Evolutionary conservation across 2,888 invertebrate genomes (phyloP).

Genomic region (Chrysotoxum bicinctum): DNA sequence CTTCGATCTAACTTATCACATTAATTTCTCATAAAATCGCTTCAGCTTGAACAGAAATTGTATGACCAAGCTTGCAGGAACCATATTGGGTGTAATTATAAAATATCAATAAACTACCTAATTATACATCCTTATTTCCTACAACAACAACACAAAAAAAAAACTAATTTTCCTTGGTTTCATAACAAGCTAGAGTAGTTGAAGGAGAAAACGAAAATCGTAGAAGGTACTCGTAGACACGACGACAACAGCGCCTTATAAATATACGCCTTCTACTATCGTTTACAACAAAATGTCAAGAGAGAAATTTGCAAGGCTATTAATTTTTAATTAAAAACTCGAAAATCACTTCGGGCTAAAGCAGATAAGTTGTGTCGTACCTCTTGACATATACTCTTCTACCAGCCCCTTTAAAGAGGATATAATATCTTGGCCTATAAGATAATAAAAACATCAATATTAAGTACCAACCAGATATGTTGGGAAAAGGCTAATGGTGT

Average conservation of each 20-base stretch:
- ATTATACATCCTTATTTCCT: conserved; percentile 64
- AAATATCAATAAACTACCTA: conserved; percentile 67
- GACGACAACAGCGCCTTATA: neutral
- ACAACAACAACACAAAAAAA: conserved; percentile 11
- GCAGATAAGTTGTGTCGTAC: neutral
- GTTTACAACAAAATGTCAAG: conserved; percentile 47
- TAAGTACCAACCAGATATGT: conserved; percentile 2
- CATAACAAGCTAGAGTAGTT: conserved; percentile 30
- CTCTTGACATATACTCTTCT: neutral
- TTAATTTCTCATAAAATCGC: conserved; percentile 66
- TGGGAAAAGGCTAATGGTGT: neutral
- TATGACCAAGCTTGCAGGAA: conserved; percentile 28
- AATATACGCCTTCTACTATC: conserved; percentile 22
- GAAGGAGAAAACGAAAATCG: neutral
- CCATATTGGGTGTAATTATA: conserved; percentile 59
- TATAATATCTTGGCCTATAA: neutral
- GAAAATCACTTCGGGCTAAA: conserved; percentile 54
- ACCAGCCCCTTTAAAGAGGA: neutral
- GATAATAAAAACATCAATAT: conserved; percentile 20
- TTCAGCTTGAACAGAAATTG: conserved; percentile 58
- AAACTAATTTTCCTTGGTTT: conserved; percentile 19
- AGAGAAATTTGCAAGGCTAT: conserved; percentile 59
- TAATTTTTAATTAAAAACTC: conserved; percentile 72
- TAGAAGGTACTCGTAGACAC: neutral
- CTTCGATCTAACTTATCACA: conserved; percentile 55